A percentile compares a stretch with the other conserved stretches of the same genome.
Conservation (phyloP, 2,888 invertebrate species). For the Bombylius discolor region DNA sequence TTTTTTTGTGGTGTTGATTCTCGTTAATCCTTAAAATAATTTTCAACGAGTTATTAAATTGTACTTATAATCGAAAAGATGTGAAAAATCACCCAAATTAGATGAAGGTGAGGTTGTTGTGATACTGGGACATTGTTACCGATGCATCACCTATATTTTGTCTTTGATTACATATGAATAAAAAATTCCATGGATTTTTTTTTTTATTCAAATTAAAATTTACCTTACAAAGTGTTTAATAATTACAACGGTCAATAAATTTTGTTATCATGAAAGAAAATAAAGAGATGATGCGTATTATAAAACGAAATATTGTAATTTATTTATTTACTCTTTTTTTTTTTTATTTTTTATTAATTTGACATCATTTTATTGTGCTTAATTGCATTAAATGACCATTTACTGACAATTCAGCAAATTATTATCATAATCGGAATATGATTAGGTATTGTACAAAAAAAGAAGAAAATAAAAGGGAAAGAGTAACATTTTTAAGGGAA, state of each 20-base stretch:
- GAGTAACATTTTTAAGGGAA: too few species aligned
- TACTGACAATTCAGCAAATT: constrained; percentile 16
- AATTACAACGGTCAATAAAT: neutral
- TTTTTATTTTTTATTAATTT: constrained; percentile 24
- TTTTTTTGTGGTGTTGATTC: neutral
- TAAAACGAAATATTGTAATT: too few species aligned
- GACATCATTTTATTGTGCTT: constrained; percentile 35
- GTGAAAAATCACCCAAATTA: neutral
- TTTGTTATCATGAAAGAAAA: neutral
- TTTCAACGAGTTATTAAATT: neutral
- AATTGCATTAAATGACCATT: constrained; percentile 33
- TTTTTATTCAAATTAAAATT: too few species aligned
- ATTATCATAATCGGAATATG: neutral
- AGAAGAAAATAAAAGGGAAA: too few species aligned
- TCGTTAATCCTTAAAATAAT: neutral
- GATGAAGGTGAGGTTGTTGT: neutral
- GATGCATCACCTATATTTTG: too few species aligned
- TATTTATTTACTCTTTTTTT: too few species aligned
- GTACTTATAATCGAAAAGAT: neutral
- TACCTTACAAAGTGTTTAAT: neutral
- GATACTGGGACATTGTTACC: too few species aligned
- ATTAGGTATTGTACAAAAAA: too few species aligned
- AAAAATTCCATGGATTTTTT: too few species aligned
- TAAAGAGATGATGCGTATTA: too few species aligned
- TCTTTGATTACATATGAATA: neutral